Evolutionary conservation across 2,113 vertebrate genomes (phyloP).

Genomic region (Upupa epops): DNA sequence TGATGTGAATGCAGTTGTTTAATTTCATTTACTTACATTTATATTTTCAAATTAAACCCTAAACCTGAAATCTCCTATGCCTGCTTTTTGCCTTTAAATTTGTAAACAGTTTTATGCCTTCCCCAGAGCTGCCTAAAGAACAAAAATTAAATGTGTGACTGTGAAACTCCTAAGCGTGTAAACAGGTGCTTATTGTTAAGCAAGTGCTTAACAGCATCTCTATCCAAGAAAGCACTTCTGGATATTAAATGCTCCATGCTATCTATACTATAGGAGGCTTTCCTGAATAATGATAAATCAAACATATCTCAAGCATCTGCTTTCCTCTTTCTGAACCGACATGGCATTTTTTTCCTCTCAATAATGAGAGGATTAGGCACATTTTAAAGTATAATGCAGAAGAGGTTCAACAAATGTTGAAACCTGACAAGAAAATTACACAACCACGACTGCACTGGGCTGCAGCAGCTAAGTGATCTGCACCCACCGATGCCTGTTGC

Average conservation of each 20-base stretch:
- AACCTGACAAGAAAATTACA: slow-evolving; percentile 50
- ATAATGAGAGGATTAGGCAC: slow-evolving; percentile 33
- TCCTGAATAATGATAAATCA: neutral
- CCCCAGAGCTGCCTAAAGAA: neutral
- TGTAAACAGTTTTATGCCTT: neutral
- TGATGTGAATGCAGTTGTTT: neutral
- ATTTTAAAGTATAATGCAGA: slow-evolving; percentile 53
- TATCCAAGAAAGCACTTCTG: neutral
- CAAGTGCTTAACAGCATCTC: neutral
- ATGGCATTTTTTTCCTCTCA: neutral
- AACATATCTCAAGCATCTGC: slow-evolving; percentile 30
- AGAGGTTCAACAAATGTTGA: slow-evolving; percentile 43
- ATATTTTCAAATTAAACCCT: slow-evolving; percentile 13
- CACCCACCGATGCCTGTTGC: slow-evolving; percentile 10
- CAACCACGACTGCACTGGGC: slow-evolving; percentile 38
- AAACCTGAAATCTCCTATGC: neutral
- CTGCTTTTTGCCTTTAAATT: neutral
- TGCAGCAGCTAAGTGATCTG: neutral
- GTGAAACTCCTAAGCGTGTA: neutral
- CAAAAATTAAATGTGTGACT: neutral
- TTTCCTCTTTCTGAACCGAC: neutral
- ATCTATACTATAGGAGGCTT: neutral
- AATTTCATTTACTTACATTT: neutral
- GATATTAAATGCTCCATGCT: slow-evolving; percentile 4
- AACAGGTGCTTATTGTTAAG: slow-evolving; percentile 22